These are phyloP conservation scores for Ophion slaviceki DNA, from an alignment of 2,888 invertebrate species.

Conservation along the genomic window DNA sequence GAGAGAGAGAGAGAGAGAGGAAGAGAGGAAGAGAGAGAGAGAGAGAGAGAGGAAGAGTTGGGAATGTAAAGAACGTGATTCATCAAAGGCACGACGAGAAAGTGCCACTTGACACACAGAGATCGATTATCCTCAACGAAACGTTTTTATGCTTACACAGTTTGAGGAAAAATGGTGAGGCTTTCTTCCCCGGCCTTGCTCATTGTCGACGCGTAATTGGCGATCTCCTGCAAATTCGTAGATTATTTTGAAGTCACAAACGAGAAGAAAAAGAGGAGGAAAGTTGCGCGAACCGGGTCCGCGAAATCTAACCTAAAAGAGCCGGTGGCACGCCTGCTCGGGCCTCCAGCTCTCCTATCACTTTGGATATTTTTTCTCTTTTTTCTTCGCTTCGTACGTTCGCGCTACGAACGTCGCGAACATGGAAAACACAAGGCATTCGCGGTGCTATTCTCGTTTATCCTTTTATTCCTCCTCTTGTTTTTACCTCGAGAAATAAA, in stretches of 20 bases:
- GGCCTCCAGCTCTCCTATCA: constrained; percentile 41
- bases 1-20: no score
- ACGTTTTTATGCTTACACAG: constrained; percentile 71
- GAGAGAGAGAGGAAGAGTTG: background rate
- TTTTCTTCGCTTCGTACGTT: background rate
- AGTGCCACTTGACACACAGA: constrained; percentile 4
- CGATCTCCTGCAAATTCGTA: constrained; percentile 50
- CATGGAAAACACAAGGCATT: constrained; percentile 13
- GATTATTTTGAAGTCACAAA: constrained; percentile 32
- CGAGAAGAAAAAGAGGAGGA: constrained; percentile 2
- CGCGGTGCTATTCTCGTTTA: background rate
- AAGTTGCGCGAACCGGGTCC: constrained; percentile 13
- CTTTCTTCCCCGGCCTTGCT: constrained; percentile 75
- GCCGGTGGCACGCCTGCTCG: constrained; percentile 68
- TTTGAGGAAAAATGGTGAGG: constrained; percentile 71
- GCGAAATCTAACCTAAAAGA: constrained; percentile 66
- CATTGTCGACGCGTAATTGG: constrained; percentile 64
- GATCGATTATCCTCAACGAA: constrained; percentile 30
- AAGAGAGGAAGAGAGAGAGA: no score
- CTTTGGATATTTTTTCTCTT: background rate
- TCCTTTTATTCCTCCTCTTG: background rate
- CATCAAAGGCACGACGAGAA: background rate
- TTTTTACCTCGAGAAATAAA: constrained; percentile 50
- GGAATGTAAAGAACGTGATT: background rate
- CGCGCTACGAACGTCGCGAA: constrained; percentile 18